A percentile compares a stretch with the other conserved stretches of the same genome.
These are phyloP conservation scores for Cheiracanthium punctorium DNA, from an alignment of 2,888 invertebrate species.

Conservation along the genomic window DNA sequence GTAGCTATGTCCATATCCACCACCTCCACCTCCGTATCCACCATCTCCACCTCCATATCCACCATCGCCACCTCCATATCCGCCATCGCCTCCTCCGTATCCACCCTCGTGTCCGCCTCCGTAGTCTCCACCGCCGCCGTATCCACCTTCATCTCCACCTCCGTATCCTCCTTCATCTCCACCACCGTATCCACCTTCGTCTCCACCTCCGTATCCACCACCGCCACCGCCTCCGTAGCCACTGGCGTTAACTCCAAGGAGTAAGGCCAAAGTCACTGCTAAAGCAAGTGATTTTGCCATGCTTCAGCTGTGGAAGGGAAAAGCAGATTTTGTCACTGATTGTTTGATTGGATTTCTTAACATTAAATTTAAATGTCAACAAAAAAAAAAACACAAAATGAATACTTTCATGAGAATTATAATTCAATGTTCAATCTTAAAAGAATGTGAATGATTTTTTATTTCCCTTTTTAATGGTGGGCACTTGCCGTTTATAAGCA, in stretches of 20 bases:
- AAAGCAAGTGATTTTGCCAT: conserved; percentile 63
- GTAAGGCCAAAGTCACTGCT: conserved; percentile 57
- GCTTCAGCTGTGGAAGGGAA: conserved; percentile 23
- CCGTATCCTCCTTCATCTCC: conserved; percentile 78
- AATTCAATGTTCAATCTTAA: too few relatives aligned
- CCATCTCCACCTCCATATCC: conserved; percentile 30
- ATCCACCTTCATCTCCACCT: conserved; percentile 64
- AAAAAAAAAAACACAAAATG: too few relatives aligned
- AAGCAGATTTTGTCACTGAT: too few relatives aligned
- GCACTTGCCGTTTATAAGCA: too few relatives aligned
- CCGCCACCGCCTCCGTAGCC: conserved; percentile 43
- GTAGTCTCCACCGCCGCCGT: conserved; percentile 80
- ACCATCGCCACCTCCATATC: conserved; percentile 47
- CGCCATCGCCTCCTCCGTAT: conserved; percentile 79
- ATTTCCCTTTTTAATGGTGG: too few relatives aligned
- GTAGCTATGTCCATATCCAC: conserved; percentile 46
- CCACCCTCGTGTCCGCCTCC: conserved; percentile 84
- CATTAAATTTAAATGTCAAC: too few relatives aligned
- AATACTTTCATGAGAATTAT: too few relatives aligned
- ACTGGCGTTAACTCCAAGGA: conserved; percentile 39
- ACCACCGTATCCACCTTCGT: conserved; percentile 74
- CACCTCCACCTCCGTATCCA: conserved; percentile 41
- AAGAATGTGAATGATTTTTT: too few relatives aligned
- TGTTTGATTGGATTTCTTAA: too few relatives aligned
- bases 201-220: conserved; percentile 31